Evolutionary conservation across 2,797 vertebrate genomes (phyloP).

Genomic region (Denticeps clupeoides): DNA sequence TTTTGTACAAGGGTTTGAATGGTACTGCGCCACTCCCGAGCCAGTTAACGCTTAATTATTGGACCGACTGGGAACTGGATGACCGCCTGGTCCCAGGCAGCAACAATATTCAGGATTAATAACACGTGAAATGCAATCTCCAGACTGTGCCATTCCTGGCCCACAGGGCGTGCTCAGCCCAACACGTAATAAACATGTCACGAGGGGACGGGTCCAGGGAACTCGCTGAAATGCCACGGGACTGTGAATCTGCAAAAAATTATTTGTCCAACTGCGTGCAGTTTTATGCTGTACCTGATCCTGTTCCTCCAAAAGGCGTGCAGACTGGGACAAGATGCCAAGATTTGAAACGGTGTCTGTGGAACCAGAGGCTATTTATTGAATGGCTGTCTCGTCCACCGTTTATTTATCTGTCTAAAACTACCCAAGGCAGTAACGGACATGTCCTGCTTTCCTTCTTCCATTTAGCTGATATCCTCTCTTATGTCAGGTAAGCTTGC

Average conservation of each 20-base stretch:
- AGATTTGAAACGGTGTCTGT: too few species aligned
- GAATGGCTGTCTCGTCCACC: too few species aligned
- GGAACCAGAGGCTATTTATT: too few species aligned
- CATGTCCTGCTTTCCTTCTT: too few species aligned
- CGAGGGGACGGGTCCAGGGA: constrained; percentile 41
- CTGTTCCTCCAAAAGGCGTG: too few species aligned
- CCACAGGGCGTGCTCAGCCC: constrained; percentile 46
- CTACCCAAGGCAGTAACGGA: too few species aligned
- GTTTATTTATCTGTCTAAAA: too few species aligned
- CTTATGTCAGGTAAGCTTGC: too few species aligned
- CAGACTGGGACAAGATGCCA: too few species aligned
- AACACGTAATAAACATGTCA: constrained; percentile 52
- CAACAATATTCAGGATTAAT: constrained; percentile 59
- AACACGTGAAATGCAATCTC: constrained; percentile 64
- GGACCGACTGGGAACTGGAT: constrained; percentile 52
- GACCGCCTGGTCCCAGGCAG: constrained; percentile 48
- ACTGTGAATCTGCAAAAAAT: constrained; percentile 50
- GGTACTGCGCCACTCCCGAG: constrained; percentile 32
- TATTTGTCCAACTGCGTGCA: constrained; percentile 33
- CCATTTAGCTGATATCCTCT: too few species aligned
- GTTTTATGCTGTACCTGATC: constrained; percentile 23
- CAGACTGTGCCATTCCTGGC: constrained; percentile 35
- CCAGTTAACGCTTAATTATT: constrained; percentile 58
- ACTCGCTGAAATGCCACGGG: constrained; percentile 34
- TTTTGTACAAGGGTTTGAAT: constrained; percentile 40